These are phyloP conservation scores for Silurus asotus DNA, from an alignment of 2,113 vertebrate species.

Conservation along the genomic window DNA sequence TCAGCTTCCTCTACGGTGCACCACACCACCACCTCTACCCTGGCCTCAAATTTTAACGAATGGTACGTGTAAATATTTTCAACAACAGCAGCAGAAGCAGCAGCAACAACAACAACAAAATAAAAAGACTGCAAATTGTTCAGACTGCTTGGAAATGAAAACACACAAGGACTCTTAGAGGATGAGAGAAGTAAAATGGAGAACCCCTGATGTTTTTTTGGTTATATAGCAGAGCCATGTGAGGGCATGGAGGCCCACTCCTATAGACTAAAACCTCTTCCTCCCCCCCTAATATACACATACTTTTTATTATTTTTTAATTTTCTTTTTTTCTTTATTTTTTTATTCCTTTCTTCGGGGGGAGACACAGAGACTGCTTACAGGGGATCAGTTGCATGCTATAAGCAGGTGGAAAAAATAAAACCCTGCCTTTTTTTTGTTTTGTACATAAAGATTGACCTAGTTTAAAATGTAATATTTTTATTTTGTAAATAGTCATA, in stretches of 20 bases:
- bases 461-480: constrained; percentile 91
- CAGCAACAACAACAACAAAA: constrained; percentile 64
- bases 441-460: constrained; percentile 96
- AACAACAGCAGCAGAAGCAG: constrained; percentile 27
- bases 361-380: constrained; percentile 76
- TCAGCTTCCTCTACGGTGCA: constrained; percentile 89
- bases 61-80: constrained; percentile 99
- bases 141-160: constrained; percentile 79
- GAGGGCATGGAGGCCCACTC: constrained; percentile 80
- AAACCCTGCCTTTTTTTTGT: constrained; percentile 69
- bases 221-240: constrained; percentile 73
- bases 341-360: constrained; percentile 34
- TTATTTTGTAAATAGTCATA: constrained; percentile 98
- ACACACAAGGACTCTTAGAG: constrained; percentile 79
- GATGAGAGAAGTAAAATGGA: constrained; percentile 62
- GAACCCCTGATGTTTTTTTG: constrained; percentile 64
- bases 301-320: constrained; percentile 23
- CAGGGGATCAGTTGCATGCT: constrained; percentile 82
- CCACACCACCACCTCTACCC: constrained; percentile 94
- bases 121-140: constrained; percentile 81
- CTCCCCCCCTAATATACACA: constrained; percentile 35
- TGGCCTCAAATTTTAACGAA: constrained; percentile 99
- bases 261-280: constrained; percentile 66
- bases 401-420: constrained; percentile 73
- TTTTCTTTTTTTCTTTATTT: constrained; percentile 1